Evolutionary conservation across 1,140 invertebrate species (phyloP), one percentile per base, ranked within the genome.

Genomic region (Drosophila carrolli): DNA sequence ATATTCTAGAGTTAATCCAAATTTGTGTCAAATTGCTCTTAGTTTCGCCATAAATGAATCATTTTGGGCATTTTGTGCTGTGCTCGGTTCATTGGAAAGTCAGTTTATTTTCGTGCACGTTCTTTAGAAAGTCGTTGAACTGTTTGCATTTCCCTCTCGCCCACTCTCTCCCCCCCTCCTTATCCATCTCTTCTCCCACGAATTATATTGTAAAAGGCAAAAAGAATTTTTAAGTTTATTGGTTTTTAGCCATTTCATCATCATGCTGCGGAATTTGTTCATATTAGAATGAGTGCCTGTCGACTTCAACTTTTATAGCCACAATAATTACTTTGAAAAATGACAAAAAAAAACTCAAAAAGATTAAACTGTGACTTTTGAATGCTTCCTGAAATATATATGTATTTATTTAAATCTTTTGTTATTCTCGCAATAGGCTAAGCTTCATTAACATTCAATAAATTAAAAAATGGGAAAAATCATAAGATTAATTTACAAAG

Each of bases 81-180:
- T 56, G 50, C 37, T 56, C 51, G 63, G 67, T 71, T 70, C 65
- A 71, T 71, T 71, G 67, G 67, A 71, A 71, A 71, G 67, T 70
- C 65, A 29, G 65, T 70, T 75, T 75, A 74, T 75, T 75, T 74
- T 54, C 43, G 72, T 74, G 51, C 68, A 75, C 43, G 54, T 75
- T 76, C 74, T 70, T 71, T 57, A 71, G 67, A 71, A 70, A 71
- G 65, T 71, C 67, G 67, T 71, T 71, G 67, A 71, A 71, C 67
- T 48, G 65, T 70, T 46, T 75, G 16, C 55, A 29, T 59, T 53
- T 57, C 57, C 54, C 50, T 55, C 27, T 47, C 59, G 14, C 32
- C 29, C 60, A 54, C 51, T 59, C 50, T 53, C 40, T 47, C 48
- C 48, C 8, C 6, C 37, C 23, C 38, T 59, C 4, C 14, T 41